Percentiles rank a stretch among this genome's conserved stretches.
Conservation (phyloP, 2,113 vertebrate genomes). For the Bufo gargarizans region DNA sequence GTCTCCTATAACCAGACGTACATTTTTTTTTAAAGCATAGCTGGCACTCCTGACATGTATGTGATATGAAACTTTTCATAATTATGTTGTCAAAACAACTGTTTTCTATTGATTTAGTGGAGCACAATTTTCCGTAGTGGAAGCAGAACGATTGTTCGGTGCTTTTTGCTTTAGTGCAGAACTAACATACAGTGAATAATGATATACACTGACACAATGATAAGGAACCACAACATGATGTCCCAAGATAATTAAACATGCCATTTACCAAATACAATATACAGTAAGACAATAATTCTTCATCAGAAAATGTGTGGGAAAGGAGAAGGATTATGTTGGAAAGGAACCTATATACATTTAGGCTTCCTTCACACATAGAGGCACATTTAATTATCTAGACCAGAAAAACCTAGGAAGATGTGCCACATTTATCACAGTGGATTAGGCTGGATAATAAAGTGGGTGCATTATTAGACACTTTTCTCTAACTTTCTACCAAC, state of each 20-base stretch:
- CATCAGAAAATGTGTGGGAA: neutral
- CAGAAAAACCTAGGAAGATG: too few relatives aligned
- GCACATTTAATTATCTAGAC: too few relatives aligned
- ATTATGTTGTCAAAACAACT: constrained; percentile 23
- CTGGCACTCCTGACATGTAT: neutral
- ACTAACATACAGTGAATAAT: neutral
- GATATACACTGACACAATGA: neutral
- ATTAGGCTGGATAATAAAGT: too few relatives aligned
- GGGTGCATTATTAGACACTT: too few relatives aligned
- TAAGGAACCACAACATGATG: too few relatives aligned
- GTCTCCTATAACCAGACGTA: neutral
- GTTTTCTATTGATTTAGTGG: neutral
- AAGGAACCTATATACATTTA: too few relatives aligned
- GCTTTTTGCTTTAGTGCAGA: neutral
- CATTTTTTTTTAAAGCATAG: constrained; percentile 2
- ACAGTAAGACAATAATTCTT: neutral
- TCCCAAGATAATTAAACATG: neutral
- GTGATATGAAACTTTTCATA: neutral
- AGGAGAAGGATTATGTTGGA: neutral
- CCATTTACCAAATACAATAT: neutral
- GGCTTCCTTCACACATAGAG: too few relatives aligned
- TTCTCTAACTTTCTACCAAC: too few relatives aligned
- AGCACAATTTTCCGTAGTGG: neutral
- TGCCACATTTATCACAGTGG: too few relatives aligned
- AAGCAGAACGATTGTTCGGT: neutral